Conservation (phyloP, 92 coral and sea anemone species). For the Hydrozoanthus gracilis region DNA sequence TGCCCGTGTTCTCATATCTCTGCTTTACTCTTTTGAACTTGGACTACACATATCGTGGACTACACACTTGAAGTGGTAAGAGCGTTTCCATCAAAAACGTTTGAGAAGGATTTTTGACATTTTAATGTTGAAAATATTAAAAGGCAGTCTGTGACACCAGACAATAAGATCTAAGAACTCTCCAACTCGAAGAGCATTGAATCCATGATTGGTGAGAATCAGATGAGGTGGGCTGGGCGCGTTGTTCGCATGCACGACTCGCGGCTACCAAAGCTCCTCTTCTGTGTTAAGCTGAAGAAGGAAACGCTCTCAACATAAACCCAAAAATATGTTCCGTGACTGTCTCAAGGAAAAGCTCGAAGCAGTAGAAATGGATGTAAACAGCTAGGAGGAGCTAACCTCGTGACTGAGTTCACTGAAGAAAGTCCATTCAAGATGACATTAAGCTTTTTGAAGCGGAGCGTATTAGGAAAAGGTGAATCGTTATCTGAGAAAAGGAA, state of each 20-base stretch:
- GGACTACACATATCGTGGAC: conserved; percentile 27
- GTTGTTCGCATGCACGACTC: conserved; percentile 42
- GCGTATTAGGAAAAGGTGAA: too few relatives aligned
- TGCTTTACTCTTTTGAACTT: conserved; percentile 34
- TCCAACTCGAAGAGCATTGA: conserved; percentile 14
- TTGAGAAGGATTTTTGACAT: conserved; percentile 31
- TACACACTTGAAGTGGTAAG: conserved; percentile 2
- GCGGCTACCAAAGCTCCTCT: conserved; percentile 25
- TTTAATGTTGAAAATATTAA: too few relatives aligned
- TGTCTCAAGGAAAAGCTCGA: not conserved
- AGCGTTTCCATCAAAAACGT: conserved; percentile 40
- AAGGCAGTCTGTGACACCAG: conserved; percentile 31
- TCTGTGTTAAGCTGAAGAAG: conserved; percentile 33
- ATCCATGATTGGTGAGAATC: conserved; percentile 20
- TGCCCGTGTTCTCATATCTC: conserved; percentile 40
- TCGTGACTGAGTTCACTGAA: too few relatives aligned
- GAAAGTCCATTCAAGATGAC: too few relatives aligned
- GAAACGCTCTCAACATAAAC: conserved; percentile 14
- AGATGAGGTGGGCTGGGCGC: conserved; percentile 53
- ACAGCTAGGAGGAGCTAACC: too few relatives aligned
- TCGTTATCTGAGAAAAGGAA: too few relatives aligned
- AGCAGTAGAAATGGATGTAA: not conserved
- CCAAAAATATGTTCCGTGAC: conserved; percentile 35
- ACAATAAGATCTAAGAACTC: conserved; percentile 38
- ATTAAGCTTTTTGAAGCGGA: too few relatives aligned